Conservation (phyloP, 2,113 vertebrate species). For the Podarcis cretensis region DNA sequence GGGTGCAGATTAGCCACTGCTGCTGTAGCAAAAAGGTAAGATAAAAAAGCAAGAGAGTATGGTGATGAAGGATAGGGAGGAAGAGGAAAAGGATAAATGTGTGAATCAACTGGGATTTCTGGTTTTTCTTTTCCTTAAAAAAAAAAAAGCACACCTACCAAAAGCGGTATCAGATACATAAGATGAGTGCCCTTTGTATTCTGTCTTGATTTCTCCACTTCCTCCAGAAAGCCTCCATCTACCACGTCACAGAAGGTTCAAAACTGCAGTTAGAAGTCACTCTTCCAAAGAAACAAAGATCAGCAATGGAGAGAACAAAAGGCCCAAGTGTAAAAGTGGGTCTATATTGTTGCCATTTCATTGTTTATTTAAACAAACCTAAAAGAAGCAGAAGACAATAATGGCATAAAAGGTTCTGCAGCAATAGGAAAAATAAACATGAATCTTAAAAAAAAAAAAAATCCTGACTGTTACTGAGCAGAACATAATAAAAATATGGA, state of each 20-base stretch:
- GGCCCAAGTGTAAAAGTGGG: background rate
- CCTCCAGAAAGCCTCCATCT: background rate
- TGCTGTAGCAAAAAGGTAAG: no score
- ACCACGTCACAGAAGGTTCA: background rate
- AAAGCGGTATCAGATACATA: conserved; percentile 28
- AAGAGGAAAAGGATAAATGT: background rate
- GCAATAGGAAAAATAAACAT: conserved; percentile 13
- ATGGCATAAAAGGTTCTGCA: conserved; percentile 19
- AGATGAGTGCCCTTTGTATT: conserved; percentile 28
- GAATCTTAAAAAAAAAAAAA: conserved; percentile 11
- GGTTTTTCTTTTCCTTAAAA: background rate
- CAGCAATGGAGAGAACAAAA: background rate
- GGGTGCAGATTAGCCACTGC: no score
- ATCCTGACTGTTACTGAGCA: background rate
- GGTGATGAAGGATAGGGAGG: no score
- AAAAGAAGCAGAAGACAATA: background rate
- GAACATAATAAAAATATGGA: conserved; percentile 13
- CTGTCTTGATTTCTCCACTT: background rate
- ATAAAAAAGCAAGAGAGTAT: no score
- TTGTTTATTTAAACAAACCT: conserved; percentile 30
- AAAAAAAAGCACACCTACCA: background rate
- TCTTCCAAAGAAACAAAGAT: background rate
- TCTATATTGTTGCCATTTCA: background rate
- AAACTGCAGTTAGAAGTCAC: conserved; percentile 27
- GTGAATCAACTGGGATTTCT: background rate